Conservation (phyloP, 2,888 invertebrate species). For the Mesoligia furuncula region DNA sequence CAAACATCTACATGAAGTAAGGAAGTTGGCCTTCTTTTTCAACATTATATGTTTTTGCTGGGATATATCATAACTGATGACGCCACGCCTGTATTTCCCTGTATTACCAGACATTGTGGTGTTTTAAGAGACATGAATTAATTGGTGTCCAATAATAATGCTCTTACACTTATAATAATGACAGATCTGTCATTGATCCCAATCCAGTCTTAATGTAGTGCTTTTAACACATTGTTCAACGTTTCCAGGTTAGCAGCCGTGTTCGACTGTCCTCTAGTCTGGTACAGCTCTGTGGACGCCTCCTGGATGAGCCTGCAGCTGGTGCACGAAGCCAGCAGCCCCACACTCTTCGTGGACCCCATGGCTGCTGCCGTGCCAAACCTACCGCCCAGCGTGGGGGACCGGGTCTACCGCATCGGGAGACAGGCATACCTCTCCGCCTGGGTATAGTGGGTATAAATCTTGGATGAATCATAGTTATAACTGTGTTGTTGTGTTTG, state of each 20-base stretch:
- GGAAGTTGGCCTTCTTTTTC: too few relatives aligned
- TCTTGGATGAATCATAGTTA: neutral
- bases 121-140: neutral
- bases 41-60: too few relatives aligned
- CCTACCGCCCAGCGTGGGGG: conserved; percentile 64
- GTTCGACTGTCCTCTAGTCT: conserved; percentile 77
- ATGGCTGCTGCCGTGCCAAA: conserved; percentile 57
- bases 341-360: conserved; percentile 68
- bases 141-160: neutral
- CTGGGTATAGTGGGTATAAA: conserved; percentile 74
- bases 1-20: too few relatives aligned
- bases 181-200: neutral
- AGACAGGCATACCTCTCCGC: conserved; percentile 70
- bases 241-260: conserved; percentile 72
- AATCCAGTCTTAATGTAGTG: neutral
- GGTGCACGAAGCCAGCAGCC: conserved; percentile 73
- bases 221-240: neutral
- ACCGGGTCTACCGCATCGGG: conserved; percentile 69
- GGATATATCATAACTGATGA: neutral
- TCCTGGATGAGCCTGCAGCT: conserved; percentile 74
- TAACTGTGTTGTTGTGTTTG: neutral
- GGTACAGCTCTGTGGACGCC: conserved; percentile 75
- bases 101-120: too few relatives aligned
- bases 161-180: neutral
- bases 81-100: neutral